A percentile compares a stretch with the other conserved stretches of the same genome.
Conservation (phyloP, 2,797 vertebrate genomes). For the Diglossa cyanea region DNA sequence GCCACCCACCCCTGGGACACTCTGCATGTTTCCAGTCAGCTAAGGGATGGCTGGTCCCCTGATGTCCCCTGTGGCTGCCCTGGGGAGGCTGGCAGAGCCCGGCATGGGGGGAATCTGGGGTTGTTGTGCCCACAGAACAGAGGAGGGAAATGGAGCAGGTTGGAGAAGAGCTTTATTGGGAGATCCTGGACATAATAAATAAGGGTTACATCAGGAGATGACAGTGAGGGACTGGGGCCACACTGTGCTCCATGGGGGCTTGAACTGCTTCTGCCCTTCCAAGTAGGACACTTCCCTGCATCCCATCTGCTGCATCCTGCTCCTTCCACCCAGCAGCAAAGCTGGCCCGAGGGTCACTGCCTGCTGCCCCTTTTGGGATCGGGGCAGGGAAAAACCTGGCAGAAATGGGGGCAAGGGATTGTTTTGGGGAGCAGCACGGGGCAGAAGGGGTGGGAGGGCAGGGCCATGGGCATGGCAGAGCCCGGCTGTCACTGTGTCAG, state of each 20-base stretch:
- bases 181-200: slow-evolving; percentile 55
- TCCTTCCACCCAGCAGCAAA: not conserved
- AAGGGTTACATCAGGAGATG: not conserved
- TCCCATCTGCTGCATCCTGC: not conserved
- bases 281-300: accelerated
- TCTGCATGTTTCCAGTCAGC: not conserved
- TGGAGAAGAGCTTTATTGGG: slow-evolving; percentile 56
- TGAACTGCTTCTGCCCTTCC: accelerated
- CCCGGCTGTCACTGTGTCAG: slow-evolving; percentile 80
- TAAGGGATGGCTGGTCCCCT: not conserved
- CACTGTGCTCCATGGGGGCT: not conserved
- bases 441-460: not conserved
- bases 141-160: not conserved
- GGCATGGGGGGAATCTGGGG: accelerated
- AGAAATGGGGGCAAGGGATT: not conserved
- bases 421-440: not conserved
- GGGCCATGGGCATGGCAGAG: accelerated
- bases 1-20: not conserved
- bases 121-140: not conserved
- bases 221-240: not conserved
- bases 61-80: not conserved
- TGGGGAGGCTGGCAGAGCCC: not conserved
- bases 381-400: not conserved
- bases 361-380: accelerated
- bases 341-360: accelerated